Conservation (phyloP, 2,888 invertebrate species). For the Diarsia rubi region DNA sequence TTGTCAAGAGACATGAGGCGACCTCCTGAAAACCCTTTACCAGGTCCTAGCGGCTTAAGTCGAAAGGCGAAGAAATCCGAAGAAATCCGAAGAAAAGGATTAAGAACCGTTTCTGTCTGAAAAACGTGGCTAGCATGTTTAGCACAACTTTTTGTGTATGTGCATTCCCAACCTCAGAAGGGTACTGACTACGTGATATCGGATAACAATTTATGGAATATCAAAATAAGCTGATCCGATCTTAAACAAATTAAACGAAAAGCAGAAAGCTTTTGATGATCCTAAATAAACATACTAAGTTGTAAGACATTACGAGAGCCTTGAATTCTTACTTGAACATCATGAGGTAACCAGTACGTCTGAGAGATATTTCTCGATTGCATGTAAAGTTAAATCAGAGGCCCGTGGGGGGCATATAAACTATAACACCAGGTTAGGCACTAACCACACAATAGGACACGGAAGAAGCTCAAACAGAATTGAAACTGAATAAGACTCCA, state of each 20-base stretch:
- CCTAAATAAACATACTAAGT: background rate
- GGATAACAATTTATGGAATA: background rate
- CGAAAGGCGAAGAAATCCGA: background rate
- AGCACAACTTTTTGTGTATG: background rate
- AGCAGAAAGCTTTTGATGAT: background rate
- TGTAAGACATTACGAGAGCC: slow-evolving; percentile 62
- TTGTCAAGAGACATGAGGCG: background rate
- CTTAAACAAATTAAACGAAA: background rate
- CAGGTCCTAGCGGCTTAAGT: too few relatives aligned
- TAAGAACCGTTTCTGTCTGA: background rate
- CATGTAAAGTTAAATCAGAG: too few relatives aligned
- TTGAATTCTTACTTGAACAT: slow-evolving; percentile 72
- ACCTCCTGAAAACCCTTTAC: background rate
- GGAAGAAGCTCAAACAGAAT: slow-evolving; percentile 45
- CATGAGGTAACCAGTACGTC: too few relatives aligned
- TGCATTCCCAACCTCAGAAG: background rate
- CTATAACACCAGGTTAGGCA: too few relatives aligned
- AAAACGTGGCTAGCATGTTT: background rate
- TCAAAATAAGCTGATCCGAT: background rate
- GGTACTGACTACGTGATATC: background rate
- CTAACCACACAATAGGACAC: too few relatives aligned
- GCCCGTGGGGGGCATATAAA: too few relatives aligned
- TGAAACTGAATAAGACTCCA: slow-evolving; percentile 89
- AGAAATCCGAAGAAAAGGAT: background rate
- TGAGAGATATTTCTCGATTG: too few relatives aligned